Base-by-base conservation (phyloP, 2,113 vertebrate species). In the Fulmarus glacialis region DNA sequence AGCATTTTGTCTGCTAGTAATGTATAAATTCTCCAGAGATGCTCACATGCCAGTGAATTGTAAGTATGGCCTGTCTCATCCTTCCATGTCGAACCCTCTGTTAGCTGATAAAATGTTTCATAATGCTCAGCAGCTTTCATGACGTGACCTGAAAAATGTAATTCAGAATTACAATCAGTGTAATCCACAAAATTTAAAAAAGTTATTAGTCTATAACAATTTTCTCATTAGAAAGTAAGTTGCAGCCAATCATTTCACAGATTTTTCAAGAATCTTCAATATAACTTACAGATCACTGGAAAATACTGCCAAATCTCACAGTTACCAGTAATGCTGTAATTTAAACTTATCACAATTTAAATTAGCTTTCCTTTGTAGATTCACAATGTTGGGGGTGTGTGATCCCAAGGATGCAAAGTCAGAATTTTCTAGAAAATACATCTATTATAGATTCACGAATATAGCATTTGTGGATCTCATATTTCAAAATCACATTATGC, bases 11-110 rank as follows among this genome's bases (percentile, higher is more conserved):
- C 97, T 97, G 99, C 97, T 77, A 98, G 97, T 94, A 98, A 80
- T 80, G 98, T 98, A 96, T 99, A 99, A 77, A 98, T 98, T 97
- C 98, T 99, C 98, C 98, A 98, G 97, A 99, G 98, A 83, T 98
- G 96, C 82, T 98, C 95, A 70, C 98, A 99, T 2, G 99, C 98
- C 88, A 98, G 81, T 58, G 97, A 97, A 94, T 94, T 93, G 95
- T 98, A 98, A 94, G 91, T 80, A 50, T 3, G 86, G 43, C 98
- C 98, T 40, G 92, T 94, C 93, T 97, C 95, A 70, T 99, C 98
- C 90, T 97, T 98, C 99, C 99, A 99, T 3, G 94, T 26, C n/a
- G 85, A 95, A 12, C 98, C 98, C 42, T 95, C 82, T 24, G 98
- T 98, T 96, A 99, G 62, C 34, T 97, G 95, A 97, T 99, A 96